These are phyloP conservation scores for Drosophila limbata DNA, from an alignment of 2,888 invertebrate genomes.

Conservation along the genomic window DNA sequence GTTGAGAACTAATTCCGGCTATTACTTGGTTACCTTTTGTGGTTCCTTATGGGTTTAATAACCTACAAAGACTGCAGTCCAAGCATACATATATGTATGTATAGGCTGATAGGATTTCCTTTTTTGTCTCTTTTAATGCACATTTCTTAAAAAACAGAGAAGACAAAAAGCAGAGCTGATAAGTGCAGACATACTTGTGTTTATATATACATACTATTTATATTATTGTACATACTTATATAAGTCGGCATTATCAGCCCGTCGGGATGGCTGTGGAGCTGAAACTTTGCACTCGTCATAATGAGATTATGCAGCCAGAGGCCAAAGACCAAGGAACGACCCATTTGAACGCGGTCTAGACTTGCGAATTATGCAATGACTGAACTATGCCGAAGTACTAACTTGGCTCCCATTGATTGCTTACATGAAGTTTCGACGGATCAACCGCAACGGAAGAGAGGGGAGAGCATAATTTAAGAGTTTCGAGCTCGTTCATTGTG, in stretches of 20 bases:
- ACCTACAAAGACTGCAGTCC: neutral
- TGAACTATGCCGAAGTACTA: neutral
- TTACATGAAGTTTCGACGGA: slow-evolving; percentile 32
- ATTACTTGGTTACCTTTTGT: slow-evolving; percentile 7
- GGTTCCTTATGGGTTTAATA: neutral
- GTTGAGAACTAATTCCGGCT: slow-evolving; percentile 3
- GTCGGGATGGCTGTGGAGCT: slow-evolving; percentile 14
- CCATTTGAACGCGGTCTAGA: slow-evolving; percentile 32
- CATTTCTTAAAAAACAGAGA: slow-evolving; percentile 7
- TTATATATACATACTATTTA: neutral
- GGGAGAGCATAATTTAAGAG: slow-evolving; percentile 9
- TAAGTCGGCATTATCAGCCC: slow-evolving; percentile 43
- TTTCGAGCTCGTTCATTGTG: slow-evolving; percentile 23
- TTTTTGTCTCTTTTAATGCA: slow-evolving; percentile 14
- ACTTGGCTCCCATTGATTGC: slow-evolving; percentile 31
- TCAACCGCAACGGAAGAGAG: slow-evolving; percentile 19
- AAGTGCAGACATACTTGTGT: slow-evolving; percentile 21
- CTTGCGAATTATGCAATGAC: slow-evolving; percentile 53
- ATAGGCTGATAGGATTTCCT: slow-evolving; percentile 7
- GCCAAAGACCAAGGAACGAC: slow-evolving; percentile 33
- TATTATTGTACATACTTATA: neutral
- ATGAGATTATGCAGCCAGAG: slow-evolving; percentile 43
- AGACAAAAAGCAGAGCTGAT: slow-evolving; percentile 42
- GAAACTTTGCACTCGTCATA: slow-evolving; percentile 54
- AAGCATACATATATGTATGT: neutral